Evolutionary conservation across 2,797 vertebrate species (phyloP).

Genomic region (Leucoraja ocellata): DNA sequence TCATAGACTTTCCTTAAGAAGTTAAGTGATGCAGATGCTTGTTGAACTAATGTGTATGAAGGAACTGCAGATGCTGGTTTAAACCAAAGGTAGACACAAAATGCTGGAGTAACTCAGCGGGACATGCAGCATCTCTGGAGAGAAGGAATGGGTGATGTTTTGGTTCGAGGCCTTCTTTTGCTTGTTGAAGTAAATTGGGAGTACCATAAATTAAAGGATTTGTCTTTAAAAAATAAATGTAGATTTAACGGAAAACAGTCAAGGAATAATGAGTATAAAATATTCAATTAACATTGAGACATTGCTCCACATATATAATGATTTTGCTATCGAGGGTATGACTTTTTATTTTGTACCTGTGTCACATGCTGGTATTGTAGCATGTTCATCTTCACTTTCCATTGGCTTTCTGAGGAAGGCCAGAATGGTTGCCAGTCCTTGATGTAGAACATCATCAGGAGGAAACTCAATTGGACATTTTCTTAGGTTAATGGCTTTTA

Average conservation of each 20-base stretch:
- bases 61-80: no score
- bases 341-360: slow-evolving; percentile 13
- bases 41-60: no score
- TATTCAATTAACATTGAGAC: neutral
- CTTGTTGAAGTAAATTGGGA: neutral
- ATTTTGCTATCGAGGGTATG: neutral
- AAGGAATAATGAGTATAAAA: neutral
- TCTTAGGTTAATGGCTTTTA: slow-evolving; percentile 64
- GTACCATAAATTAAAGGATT: neutral
- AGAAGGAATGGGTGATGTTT: no score
- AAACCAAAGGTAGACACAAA: no score
- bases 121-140: no score
- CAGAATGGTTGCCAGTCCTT: slow-evolving; percentile 61
- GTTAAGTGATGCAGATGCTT: neutral
- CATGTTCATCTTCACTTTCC: slow-evolving; percentile 40
- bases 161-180: no score
- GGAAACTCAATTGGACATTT: slow-evolving; percentile 67
- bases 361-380: slow-evolving; percentile 47
- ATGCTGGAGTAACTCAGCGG: no score
- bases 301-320: neutral
- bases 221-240: neutral
- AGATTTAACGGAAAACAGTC: neutral
- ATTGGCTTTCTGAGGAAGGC: slow-evolving; percentile 54
- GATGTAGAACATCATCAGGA: slow-evolving; percentile 55
- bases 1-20: neutral